A percentile compares a stretch with the other conserved stretches of the same genome.
Evolutionary conservation across 2,888 invertebrate species (phyloP).

Genomic region (Thumatha senex): DNA sequence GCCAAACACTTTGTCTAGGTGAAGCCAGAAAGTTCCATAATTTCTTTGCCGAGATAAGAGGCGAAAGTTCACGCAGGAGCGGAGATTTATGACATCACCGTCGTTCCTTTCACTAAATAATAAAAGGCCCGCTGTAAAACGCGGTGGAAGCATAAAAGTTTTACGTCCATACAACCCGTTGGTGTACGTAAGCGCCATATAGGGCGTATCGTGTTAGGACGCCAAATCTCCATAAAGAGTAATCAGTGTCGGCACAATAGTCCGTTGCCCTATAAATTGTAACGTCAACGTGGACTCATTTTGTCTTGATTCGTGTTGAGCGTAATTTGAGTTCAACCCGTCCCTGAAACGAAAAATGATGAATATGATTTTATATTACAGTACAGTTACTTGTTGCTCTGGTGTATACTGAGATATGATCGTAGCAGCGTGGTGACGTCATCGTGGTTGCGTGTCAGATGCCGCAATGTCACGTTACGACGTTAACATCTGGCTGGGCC

Average conservation of each 20-base stretch:
- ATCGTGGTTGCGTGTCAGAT: slow-evolving; percentile 34
- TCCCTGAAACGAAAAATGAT: slow-evolving; percentile 31
- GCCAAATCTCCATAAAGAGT: slow-evolving; percentile 78
- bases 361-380: slow-evolving; percentile 36
- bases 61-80: slow-evolving; percentile 83
- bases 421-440: slow-evolving; percentile 4
- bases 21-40: slow-evolving; percentile 82
- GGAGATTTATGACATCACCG: slow-evolving; percentile 83
- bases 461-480: slow-evolving; percentile 32
- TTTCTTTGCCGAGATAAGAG: slow-evolving; percentile 82
- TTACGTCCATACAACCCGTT: slow-evolving; percentile 81
- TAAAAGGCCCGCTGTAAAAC: slow-evolving; percentile 82
- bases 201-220: slow-evolving; percentile 64
- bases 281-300: slow-evolving; percentile 59
- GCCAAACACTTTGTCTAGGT: slow-evolving; percentile 82
- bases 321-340: slow-evolving; percentile 29
- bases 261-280: slow-evolving; percentile 65
- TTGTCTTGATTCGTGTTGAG: slow-evolving; percentile 39
- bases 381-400: slow-evolving; percentile 39
- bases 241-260: slow-evolving; percentile 76
- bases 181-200: slow-evolving; percentile 67
- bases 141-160: slow-evolving; percentile 79
- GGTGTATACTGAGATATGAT: slow-evolving; percentile 4
- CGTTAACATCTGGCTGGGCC: slow-evolving; percentile 32
- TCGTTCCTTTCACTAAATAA: slow-evolving; percentile 83